phyloP scores from a whole-genome alignment of 2,797 vertebrate species.

The Heteromormyrus szaboi region DNA sequence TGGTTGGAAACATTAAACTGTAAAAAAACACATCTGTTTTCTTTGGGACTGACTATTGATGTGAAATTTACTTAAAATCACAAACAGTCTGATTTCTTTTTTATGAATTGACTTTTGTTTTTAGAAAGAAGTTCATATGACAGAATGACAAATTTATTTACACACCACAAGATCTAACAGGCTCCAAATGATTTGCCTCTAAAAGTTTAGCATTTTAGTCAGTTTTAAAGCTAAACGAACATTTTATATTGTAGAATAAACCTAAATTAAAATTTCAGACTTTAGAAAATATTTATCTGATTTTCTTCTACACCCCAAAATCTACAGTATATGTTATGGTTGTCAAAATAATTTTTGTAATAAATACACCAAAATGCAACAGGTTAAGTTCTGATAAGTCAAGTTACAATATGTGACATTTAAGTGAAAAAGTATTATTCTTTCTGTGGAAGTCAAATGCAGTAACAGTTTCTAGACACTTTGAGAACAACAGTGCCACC shows the following conservation, averaged over 20 bases:
- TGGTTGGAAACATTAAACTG: constrained; percentile 1
- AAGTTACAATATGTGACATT: not conserved
- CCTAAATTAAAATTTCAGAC: not conserved
- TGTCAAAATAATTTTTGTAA: not conserved
- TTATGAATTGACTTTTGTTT: not conserved
- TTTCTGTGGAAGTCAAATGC: not conserved
- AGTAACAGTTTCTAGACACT: not conserved
- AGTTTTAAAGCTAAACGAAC: not conserved
- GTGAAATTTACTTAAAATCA: not conserved
- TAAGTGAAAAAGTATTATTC: not conserved
- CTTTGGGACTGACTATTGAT: constrained; percentile 13
- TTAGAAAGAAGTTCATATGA: not conserved
- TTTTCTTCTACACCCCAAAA: constrained; percentile 8
- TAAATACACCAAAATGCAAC: not conserved
- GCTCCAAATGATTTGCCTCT: not conserved
- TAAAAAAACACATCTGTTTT: constrained; percentile 10
- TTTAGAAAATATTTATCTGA: not conserved
- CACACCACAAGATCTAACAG: not conserved
- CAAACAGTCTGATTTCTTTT: not conserved
- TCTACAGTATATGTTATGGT: not conserved
- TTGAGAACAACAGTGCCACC: constrained; percentile 16
- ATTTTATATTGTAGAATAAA: not conserved
- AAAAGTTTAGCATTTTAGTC: not conserved
- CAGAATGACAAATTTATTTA: not conserved
- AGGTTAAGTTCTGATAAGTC: not conserved